Base-by-base conservation (phyloP, 2,113 vertebrate species). In the Sinocyclocheilus grahami region DNA sequence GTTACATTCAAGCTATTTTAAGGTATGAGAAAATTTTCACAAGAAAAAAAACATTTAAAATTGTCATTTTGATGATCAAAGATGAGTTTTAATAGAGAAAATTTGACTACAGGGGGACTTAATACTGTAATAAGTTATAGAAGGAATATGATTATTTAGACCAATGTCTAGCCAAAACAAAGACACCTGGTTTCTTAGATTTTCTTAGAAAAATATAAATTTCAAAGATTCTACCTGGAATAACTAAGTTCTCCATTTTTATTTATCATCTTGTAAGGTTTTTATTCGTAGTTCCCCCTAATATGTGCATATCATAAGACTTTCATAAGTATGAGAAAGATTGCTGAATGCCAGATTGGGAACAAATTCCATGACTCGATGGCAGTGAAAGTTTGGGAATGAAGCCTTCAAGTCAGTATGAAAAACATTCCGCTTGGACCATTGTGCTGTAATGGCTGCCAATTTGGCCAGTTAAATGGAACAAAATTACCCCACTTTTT, bases 401-500 rank as follows among this genome's bases (percentile, higher is more conserved):
- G 60, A 90, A 87, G 78, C 87, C 75, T 88, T 88, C 85, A 83
- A 88, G 86, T 87, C 87, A 91, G 89, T 89, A 88, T 93, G 91
- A 92, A 94, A 92, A 91, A 76, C 81, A 91, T 93, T 92, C 88
- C 87, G 92, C 91, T 94, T 67, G 71, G 92, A 93, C 89, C 87
- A 84, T 81, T 72, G 82, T 67, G 39, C 51, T 37, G 39, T 53
- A 72, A 53, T 18, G 77, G 84, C 82, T 91, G 94, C 95, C 94
- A 94, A 91, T 87, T 93, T 94, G 93, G 93, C 91, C 39, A 42
- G 10, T 33, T 87, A 63, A 60, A 86, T 89, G 88, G 87, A 92
- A 91, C 77, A 89, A 89, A 87, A 91, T 93, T 90, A 93, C 92
- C 92, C 88, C 93, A 92, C 89, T 91, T 94, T 95, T 94, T 94